phyloP scores from a whole-genome alignment of 2,888 invertebrate species.

The Piscicola geometra region DNA sequence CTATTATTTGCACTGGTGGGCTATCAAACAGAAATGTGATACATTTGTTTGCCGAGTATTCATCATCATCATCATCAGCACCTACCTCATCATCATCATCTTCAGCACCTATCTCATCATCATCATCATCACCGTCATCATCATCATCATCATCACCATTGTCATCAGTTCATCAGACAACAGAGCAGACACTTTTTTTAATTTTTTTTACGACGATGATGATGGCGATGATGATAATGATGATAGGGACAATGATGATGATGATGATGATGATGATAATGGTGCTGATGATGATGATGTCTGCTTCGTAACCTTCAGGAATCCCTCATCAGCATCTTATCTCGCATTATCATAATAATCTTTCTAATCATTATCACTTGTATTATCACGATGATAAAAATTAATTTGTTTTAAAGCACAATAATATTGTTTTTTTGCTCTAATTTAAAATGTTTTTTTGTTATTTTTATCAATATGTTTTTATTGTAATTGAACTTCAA shows the following conservation, averaged over 20 bases:
- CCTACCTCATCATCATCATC: conserved; percentile 4
- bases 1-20: not conserved
- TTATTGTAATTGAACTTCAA: too few species aligned
- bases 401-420: too few species aligned
- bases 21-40: conserved; percentile 13
- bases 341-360: conserved; percentile 12
- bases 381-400: conserved; percentile 15
- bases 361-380: not conserved
- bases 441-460: too few species aligned
- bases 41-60: conserved; percentile 14
- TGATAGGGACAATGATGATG: not conserved
- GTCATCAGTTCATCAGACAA: conserved; percentile 4
- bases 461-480: too few species aligned
- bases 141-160: conserved; percentile 21
- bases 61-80: conserved; percentile 10
- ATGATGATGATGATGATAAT: conserved; percentile 5
- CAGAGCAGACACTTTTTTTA: too few species aligned
- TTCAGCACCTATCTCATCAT: conserved; percentile 21
- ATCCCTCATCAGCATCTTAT: not conserved
- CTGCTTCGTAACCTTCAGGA: not conserved
- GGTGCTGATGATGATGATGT: conserved; percentile 10
- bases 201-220: conserved; percentile 27
- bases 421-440: too few species aligned
- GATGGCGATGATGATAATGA: conserved; percentile 29
- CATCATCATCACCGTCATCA: conserved; percentile 10